These are phyloP conservation scores for Catocala nupta DNA, from an alignment of 2,888 invertebrate species.

Conservation along the genomic window DNA sequence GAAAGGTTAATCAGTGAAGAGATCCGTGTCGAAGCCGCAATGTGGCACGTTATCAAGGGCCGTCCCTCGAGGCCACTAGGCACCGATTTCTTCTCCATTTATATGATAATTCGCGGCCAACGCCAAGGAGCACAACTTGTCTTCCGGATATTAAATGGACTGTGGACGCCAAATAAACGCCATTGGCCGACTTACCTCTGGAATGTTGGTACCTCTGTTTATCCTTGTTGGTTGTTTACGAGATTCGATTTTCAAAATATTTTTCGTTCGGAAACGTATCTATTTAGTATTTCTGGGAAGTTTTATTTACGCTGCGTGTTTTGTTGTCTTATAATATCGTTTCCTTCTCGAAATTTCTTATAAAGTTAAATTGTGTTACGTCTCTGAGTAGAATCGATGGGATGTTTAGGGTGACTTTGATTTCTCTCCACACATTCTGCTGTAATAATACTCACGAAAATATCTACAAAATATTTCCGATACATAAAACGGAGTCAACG, in stretches of 20 bases:
- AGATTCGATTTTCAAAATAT: conserved; percentile 7
- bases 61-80: conserved; percentile 41
- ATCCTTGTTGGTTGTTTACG: conserved; percentile 25
- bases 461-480: too few relatives aligned
- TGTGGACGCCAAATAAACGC: conserved; percentile 32
- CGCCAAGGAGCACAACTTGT: conserved; percentile 39
- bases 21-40: conserved; percentile 24
- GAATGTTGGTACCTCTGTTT: conserved; percentile 25
- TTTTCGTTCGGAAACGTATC: not conserved
- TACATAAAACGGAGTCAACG: too few relatives aligned
- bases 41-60: conserved; percentile 38
- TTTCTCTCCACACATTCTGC: too few relatives aligned
- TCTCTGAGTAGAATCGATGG: too few relatives aligned
- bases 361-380: too few relatives aligned
- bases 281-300: too few relatives aligned
- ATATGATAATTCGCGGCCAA: conserved; percentile 63
- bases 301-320: not conserved
- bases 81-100: conserved; percentile 62
- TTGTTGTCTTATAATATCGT: too few relatives aligned
- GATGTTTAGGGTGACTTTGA: too few relatives aligned
- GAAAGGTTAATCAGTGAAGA: conserved; percentile 42
- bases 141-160: conserved; percentile 58
- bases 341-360: too few relatives aligned
- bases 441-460: too few relatives aligned
- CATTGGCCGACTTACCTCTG: conserved; percentile 33